Conservation (phyloP, 2,797 vertebrate genomes). For the Sparidentex hasta region DNA sequence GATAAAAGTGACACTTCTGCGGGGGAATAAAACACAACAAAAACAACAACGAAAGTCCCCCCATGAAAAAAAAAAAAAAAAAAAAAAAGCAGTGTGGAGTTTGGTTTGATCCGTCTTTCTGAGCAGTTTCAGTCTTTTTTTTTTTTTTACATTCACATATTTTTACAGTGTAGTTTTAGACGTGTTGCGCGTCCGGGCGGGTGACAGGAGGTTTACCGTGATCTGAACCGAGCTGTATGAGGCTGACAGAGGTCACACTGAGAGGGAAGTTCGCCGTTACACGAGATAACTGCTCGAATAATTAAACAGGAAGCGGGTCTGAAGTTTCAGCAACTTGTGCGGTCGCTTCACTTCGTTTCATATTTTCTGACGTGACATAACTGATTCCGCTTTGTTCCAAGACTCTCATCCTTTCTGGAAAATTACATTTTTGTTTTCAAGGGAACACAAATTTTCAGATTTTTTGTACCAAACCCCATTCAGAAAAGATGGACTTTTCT, state of each 20-base stretch:
- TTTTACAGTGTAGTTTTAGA: conserved; percentile 1
- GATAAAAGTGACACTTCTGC: conserved; percentile 41
- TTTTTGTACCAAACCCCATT: background rate
- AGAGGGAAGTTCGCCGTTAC: background rate
- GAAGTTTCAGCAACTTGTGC: background rate
- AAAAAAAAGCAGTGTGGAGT: background rate
- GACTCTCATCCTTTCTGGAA: background rate
- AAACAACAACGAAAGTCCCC: conserved; percentile 5
- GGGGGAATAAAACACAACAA: conserved; percentile 28
- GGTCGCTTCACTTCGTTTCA: background rate
- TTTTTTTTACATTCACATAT: background rate
- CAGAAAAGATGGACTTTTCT: background rate
- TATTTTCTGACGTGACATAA: background rate
- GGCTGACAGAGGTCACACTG: fast-evolving
- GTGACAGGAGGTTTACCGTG: too few species aligned
- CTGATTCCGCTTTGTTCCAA: background rate
- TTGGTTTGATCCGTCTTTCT: background rate
- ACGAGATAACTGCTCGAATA: background rate
- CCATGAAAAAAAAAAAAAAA: too few species aligned
- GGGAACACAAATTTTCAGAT: background rate
- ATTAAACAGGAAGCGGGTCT: too few species aligned
- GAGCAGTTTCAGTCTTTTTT: background rate
- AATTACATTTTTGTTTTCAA: background rate
- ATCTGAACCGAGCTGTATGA: background rate
- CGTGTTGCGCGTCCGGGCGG: conserved; percentile 1